A percentile compares a stretch with the other conserved stretches of the same genome.
phyloP scores from a whole-genome alignment of 1,140 invertebrate species.

The Mizuhopecten yessoensis region DNA sequence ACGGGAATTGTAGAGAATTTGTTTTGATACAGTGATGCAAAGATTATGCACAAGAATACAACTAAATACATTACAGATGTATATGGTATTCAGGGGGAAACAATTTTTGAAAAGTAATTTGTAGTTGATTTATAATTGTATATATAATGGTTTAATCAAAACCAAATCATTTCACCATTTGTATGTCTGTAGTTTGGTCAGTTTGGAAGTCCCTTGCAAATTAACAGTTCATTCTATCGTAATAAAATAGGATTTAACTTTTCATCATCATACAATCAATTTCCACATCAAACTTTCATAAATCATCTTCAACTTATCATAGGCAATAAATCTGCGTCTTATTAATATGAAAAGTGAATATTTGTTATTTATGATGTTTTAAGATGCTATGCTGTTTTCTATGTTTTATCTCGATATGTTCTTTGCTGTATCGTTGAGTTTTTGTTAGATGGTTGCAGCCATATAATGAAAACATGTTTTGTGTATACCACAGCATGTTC shows the following conservation, averaged over 20 bases:
- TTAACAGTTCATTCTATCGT: no score
- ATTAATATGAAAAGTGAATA: background rate
- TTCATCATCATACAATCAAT: background rate
- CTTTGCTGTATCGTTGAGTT: background rate
- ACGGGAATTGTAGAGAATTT: no score
- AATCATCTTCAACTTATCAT: background rate
- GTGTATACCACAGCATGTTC: background rate
- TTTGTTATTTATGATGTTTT: background rate
- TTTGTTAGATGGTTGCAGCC: no score
- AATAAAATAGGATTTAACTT: no score
- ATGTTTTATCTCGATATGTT: slow-evolving; percentile 17
- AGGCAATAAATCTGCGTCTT: background rate
- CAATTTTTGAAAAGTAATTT: no score
- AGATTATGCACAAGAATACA: no score
- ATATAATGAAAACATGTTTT: background rate
- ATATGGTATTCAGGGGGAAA: no score
- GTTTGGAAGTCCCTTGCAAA: background rate
- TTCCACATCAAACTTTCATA: background rate
- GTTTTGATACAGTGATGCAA: no score
- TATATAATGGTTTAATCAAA: no score
- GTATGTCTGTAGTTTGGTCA: background rate
- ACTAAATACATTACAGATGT: no score
- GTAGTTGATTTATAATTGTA: no score
- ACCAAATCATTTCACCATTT: background rate
- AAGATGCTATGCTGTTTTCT: background rate